Percentiles rank a stretch among this genome's conserved stretches.
Evolutionary conservation across 2,113 vertebrate species (phyloP).

Genomic region (Thunnus thynnus): DNA sequence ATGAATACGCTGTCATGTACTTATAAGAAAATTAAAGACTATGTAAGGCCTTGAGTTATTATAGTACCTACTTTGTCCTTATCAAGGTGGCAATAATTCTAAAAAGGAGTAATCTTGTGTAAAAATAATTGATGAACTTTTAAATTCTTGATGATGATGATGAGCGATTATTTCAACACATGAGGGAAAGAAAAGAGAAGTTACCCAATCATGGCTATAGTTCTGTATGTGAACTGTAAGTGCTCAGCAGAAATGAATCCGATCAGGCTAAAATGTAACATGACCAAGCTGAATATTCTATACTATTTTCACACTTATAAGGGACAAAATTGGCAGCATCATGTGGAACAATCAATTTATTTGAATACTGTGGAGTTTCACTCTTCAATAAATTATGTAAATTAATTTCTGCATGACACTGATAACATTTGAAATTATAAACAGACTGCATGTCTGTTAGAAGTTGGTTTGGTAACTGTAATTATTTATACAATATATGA

Average conservation of each 20-base stretch:
- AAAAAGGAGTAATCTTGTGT: conserved; percentile 27
- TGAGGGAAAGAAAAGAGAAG: background rate
- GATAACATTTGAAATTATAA: conserved; percentile 7
- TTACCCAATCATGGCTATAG: background rate
- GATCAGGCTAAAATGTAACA: background rate
- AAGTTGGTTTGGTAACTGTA: background rate
- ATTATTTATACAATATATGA: background rate
- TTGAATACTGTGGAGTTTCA: background rate
- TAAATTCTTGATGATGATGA: conserved; percentile 4
- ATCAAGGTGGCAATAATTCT: conserved; percentile 18
- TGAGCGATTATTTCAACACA: background rate
- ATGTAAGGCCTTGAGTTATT: conserved; percentile 39
- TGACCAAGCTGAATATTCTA: background rate
- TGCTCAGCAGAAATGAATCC: background rate
- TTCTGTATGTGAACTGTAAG: background rate
- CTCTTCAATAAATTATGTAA: conserved; percentile 16
- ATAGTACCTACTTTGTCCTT: conserved; percentile 15
- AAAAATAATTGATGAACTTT: conserved; percentile 33
- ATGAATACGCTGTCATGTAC: conserved; percentile 19
- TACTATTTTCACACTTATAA: background rate
- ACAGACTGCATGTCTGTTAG: background rate
- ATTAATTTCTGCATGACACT: conserved; percentile 2
- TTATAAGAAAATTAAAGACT: conserved; percentile 44
- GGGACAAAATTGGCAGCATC: background rate
- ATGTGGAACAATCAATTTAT: conserved; percentile 12